Conservation (phyloP, 1,140 invertebrate species). For the Ladona fulva region DNA sequence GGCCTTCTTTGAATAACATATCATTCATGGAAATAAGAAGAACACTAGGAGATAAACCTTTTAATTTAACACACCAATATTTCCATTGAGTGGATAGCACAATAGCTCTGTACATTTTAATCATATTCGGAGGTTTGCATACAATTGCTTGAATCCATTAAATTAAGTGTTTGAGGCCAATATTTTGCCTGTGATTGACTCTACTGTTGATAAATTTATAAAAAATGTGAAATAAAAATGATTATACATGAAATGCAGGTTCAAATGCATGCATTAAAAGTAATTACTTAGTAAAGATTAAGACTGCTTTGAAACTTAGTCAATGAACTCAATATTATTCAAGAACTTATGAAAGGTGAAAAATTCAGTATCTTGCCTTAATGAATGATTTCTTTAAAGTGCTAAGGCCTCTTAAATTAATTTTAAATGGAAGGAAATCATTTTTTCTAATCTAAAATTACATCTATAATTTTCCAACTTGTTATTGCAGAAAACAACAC, state of each 20-base stretch:
- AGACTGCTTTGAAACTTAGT: too few relatives aligned
- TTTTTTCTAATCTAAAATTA: too few relatives aligned
- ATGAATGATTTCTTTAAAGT: too few relatives aligned
- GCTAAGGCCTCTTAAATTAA: too few relatives aligned
- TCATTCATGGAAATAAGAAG: neutral
- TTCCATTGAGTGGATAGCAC: neutral
- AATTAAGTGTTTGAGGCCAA: neutral
- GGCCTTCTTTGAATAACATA: slow-evolving; percentile 6
- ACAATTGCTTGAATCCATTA: neutral
- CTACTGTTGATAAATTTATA: slow-evolving; percentile 3
- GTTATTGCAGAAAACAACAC: too few relatives aligned
- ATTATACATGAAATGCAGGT: neutral
- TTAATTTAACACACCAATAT: neutral
- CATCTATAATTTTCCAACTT: too few relatives aligned
- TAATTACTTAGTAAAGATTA: neutral
- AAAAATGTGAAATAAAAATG: neutral
- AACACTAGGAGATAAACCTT: neutral
- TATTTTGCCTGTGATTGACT: slow-evolving; percentile 1
- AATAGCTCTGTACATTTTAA: neutral
- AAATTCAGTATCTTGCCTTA: too few relatives aligned
- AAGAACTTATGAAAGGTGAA: too few relatives aligned
- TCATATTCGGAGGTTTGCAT: neutral
- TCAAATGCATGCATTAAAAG: neutral
- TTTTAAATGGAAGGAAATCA: too few relatives aligned
- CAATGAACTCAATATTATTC: too few relatives aligned